These are phyloP conservation scores for Ceratotherium simum DNA, from an alignment of 2,113 vertebrate genomes.

Conservation along the genomic window DNA sequence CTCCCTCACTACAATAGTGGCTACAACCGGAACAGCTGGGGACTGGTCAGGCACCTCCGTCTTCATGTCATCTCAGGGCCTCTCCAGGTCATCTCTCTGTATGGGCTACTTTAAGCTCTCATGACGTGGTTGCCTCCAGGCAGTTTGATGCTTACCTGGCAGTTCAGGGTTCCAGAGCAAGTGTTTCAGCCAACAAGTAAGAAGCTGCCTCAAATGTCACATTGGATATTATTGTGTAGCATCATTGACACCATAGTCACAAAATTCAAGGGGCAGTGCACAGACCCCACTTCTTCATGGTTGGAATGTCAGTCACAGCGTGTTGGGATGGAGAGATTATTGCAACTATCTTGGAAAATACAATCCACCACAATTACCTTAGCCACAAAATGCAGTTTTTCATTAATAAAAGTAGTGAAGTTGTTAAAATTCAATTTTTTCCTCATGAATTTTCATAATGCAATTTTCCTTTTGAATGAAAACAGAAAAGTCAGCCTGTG, in stretches of 20 bases:
- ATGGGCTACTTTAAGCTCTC: neutral
- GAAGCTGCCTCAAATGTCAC: neutral
- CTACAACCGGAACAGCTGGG: neutral
- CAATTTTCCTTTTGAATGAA: conserved; percentile 56
- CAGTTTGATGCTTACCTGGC: neutral
- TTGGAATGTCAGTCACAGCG: neutral
- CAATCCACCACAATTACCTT: neutral
- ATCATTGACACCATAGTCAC: neutral
- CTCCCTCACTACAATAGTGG: neutral
- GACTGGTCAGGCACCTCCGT: neutral
- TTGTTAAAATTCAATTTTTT: conserved; percentile 40
- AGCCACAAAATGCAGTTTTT: conserved; percentile 15
- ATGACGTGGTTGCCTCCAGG: neutral
- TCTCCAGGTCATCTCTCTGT: neutral
- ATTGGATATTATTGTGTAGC: neutral
- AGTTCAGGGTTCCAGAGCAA: neutral
- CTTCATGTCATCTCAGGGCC: neutral
- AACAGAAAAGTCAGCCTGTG: conserved; percentile 7
- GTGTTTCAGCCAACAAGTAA: neutral
- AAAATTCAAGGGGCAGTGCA: neutral
- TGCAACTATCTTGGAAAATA: conserved; percentile 20
- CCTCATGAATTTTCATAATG: conserved; percentile 39
- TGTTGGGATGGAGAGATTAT: neutral
- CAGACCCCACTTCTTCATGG: neutral
- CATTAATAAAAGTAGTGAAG: conserved; percentile 15